Evolutionary conservation across 2,797 vertebrate species (phyloP).

Genomic region (Acrossocheilus wenchowensis): DNA sequence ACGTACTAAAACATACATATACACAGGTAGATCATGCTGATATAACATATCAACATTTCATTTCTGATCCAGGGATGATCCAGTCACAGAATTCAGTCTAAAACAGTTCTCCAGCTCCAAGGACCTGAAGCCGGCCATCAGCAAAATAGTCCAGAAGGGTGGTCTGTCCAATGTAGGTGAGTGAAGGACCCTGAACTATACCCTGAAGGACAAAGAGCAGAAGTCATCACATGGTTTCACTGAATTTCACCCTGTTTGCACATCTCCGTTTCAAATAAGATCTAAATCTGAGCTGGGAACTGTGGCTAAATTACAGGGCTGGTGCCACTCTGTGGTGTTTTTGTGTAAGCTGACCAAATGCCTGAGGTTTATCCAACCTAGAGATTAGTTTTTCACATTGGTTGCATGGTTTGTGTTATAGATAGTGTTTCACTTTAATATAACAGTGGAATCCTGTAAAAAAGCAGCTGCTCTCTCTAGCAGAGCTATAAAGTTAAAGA

Average conservation of each 20-base stretch:
- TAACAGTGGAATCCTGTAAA: constrained; percentile 22
- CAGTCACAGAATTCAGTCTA: constrained; percentile 90
- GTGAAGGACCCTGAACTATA: constrained; percentile 60
- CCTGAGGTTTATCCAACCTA: constrained; percentile 63
- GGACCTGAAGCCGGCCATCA: constrained; percentile 87
- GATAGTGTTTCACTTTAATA: constrained; percentile 33
- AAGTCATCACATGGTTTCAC: constrained; percentile 70
- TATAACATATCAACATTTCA: not conserved
- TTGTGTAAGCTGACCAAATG: constrained; percentile 63
- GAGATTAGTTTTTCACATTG: constrained; percentile 62
- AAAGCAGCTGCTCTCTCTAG: constrained; percentile 8
- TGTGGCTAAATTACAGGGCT: constrained; percentile 77
- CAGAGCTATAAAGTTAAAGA: constrained; percentile 17
- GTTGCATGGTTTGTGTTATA: constrained; percentile 58
- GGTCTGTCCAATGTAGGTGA: constrained; percentile 94
- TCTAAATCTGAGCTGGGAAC: constrained; percentile 75
- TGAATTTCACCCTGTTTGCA: constrained; percentile 67
- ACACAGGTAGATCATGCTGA: not conserved
- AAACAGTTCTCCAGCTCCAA: constrained; percentile 83
- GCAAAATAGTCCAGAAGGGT: constrained; percentile 92
- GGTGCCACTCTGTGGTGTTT: constrained; percentile 64
- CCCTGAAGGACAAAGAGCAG: not conserved
- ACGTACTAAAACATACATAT: not conserved
- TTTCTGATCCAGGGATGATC: constrained; percentile 78
- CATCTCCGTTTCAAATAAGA: constrained; percentile 74